Base-by-base conservation (phyloP, 1,140 invertebrate species). In the Cryptotermes secundus region DNA sequence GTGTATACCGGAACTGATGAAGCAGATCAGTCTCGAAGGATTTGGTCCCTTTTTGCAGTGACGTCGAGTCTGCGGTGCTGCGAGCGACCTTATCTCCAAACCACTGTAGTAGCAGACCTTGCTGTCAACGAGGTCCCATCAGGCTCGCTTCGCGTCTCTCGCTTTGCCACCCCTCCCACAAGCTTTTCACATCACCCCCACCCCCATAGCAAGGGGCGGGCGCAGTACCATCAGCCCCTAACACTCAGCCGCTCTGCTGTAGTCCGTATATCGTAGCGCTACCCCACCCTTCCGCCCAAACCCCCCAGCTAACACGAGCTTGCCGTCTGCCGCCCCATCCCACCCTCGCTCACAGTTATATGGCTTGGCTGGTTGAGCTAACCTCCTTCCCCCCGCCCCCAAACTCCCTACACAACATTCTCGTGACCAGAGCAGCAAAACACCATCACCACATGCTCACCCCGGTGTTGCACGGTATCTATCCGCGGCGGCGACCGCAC, bases 391-490 rank as follows among this genome's bases (percentile, higher is more conserved):
- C 31, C 26, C 59, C 59, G 6, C 59, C n/a, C 26, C 19, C 26
- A 16, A 4, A 4, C 38, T 12, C 38, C 12, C 38, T 4, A 12
- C 38, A 38, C 38, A 38, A 38, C 53, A 26, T 59, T 59, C 53
- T 72, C 59, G 59, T 72, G 59, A 72, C 59, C 59, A 72, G 59
- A 72, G 59, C 59, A 72, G 59, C 59, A 72, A 72, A 72, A 72
- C 59, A 72, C n/a, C 59, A 26, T 72, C 59, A 72, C 59, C 59
- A 14, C 59, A 72, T 72, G n/a, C 59, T 72, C 59, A 31, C 59
- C 59, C 59, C 59, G 26, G 59, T 72, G 59, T 72, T 72, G 59
- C 59, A 31, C 59, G 26, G 59, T 72, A 72, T 72, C 59, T 72
- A 72, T 72, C 59, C 31, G n/a, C n/a, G 59, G 59, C 59, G 26